phyloP scores from a whole-genome alignment of 2,797 vertebrate genomes.

The Phataginus tetradactyla region DNA sequence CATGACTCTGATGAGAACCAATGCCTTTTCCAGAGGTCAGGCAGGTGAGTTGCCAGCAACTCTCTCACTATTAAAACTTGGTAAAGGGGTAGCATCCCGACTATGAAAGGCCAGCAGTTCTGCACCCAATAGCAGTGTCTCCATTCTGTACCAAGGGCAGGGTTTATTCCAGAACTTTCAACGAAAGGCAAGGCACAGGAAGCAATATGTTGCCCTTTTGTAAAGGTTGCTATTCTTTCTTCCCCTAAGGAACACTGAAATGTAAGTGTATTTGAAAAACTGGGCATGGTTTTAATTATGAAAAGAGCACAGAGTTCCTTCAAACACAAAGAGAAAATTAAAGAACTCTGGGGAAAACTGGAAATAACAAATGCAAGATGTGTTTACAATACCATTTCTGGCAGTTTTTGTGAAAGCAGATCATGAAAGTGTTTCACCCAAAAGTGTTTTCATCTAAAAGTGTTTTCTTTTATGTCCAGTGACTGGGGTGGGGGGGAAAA shows the following conservation, averaged over 20 bases:
- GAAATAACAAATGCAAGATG: neutral
- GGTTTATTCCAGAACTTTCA: neutral
- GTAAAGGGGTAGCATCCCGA: neutral
- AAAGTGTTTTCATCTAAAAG: neutral
- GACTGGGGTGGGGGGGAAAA: no score
- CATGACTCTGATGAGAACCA: neutral
- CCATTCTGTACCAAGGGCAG: neutral
- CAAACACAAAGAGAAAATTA: neutral
- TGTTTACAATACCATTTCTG: neutral
- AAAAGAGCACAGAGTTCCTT: neutral
- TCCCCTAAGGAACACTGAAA: neutral
- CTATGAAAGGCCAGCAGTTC: neutral
- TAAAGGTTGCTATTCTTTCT: neutral
- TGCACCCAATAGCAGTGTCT: neutral
- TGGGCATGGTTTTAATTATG: neutral
- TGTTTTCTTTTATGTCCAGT: neutral
- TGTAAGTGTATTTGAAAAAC: conserved; percentile 14
- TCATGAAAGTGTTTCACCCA: neutral
- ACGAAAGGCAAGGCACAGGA: neutral
- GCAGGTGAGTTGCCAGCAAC: neutral
- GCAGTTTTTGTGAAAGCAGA: neutral
- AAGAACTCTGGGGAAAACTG: neutral
- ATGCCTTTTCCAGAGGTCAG: neutral
- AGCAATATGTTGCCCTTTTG: neutral
- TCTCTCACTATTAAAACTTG: neutral